Percentiles rank a stretch among this genome's conserved stretches.
phyloP scores from a whole-genome alignment of 1,140 invertebrate genomes.

The Stenopsyche tienmushanensis region DNA sequence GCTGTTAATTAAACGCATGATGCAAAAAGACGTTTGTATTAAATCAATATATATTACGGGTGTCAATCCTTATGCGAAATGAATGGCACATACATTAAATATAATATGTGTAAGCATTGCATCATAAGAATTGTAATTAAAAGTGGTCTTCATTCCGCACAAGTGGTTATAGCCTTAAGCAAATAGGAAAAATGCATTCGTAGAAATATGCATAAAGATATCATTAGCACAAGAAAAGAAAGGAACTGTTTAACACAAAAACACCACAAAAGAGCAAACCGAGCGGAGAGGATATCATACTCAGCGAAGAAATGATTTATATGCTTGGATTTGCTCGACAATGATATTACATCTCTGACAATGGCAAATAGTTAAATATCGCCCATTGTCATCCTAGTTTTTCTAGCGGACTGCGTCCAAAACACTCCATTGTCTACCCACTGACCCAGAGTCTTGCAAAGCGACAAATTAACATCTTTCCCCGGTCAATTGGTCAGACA shows the following conservation, averaged over 20 bases:
- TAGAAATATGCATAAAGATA: not conserved
- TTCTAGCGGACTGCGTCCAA: slow-evolving; percentile 14
- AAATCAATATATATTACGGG: no score
- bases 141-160: not conserved
- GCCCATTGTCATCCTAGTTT: slow-evolving; percentile 27
- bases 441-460: slow-evolving; percentile 17
- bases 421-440: slow-evolving; percentile 24
- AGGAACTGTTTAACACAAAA: slow-evolving; percentile 5
- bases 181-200: not conserved
- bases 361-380: slow-evolving; percentile 35
- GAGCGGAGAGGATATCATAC: slow-evolving; percentile 28
- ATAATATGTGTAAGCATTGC: no score
- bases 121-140: no score
- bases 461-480: slow-evolving; percentile 41
- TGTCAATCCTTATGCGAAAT: no score
- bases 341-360: slow-evolving; percentile 28
- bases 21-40: no score
- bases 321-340: slow-evolving; percentile 28
- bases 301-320: slow-evolving; percentile 29
- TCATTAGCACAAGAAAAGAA: no score
- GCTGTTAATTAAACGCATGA: no score
- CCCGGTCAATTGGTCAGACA: slow-evolving; percentile 39
- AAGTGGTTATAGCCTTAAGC: no score
- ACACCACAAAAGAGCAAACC: slow-evolving; percentile 29
- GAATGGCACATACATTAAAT: no score